These are phyloP conservation scores for Oscheius sp. DNA, from an alignment of 2,888 invertebrate genomes.

Conservation along the genomic window DNA sequence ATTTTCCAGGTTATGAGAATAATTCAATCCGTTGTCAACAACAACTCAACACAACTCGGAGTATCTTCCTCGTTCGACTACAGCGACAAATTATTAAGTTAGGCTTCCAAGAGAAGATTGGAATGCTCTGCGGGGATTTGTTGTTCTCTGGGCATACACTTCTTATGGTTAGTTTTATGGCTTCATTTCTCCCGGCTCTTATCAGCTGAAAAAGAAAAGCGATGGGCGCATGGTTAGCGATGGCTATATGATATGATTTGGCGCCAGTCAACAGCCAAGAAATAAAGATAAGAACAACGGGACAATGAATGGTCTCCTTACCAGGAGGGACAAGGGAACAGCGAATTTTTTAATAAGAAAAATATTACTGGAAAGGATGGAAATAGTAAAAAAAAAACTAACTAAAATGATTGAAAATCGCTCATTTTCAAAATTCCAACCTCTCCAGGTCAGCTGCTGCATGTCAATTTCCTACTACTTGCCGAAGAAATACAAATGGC, in stretches of 20 bases:
- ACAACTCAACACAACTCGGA: conserved; percentile 44
- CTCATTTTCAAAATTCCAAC: neutral
- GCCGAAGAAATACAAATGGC: conserved; percentile 44
- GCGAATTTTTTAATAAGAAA: no score
- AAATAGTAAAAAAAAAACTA: no score
- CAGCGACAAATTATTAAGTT: conserved; percentile 67
- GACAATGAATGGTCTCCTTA: no score
- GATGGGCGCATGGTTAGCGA: neutral
- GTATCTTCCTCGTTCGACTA: conserved; percentile 55
- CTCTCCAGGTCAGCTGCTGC: conserved; percentile 48
- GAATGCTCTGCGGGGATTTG: conserved; percentile 65
- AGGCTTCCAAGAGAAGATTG: conserved; percentile 62
- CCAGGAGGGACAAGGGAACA: no score
- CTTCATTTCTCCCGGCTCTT: neutral
- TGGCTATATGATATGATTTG: conserved; percentile 7
- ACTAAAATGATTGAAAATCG: no score
- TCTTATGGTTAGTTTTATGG: conserved; percentile 47
- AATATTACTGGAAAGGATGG: no score
- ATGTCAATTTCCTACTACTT: conserved; percentile 59
- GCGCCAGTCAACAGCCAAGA: no score
- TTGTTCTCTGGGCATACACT: conserved; percentile 66
- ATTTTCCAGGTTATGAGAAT: conserved; percentile 63
- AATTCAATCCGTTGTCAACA: conserved; percentile 60
- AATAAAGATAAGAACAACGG: no score
- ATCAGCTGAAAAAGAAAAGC: neutral